A percentile compares a stretch with the other conserved stretches of the same genome.
Conservation (phyloP, 2,113 vertebrate genomes). For the Hyperoodon ampullatus region DNA sequence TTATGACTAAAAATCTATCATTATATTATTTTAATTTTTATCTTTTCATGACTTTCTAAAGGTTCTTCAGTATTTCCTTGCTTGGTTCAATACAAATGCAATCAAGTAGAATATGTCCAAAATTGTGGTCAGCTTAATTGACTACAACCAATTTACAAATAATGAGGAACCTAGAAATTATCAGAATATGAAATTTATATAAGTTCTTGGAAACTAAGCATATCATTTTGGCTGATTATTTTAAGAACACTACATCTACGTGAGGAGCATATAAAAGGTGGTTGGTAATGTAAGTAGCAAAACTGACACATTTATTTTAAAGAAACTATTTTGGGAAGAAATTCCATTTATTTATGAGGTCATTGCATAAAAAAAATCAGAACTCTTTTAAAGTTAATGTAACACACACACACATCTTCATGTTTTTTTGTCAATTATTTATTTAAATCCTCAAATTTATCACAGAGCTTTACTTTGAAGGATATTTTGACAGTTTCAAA, state of each 20-base stretch:
- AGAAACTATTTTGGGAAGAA: neutral
- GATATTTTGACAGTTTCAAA: neutral
- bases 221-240: neutral
- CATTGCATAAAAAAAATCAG: neutral
- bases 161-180: neutral
- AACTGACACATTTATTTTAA: neutral
- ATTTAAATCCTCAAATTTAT: neutral
- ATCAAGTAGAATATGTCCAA: neutral
- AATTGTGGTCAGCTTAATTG: neutral
- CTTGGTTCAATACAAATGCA: conserved; percentile 19
- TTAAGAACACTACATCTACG: neutral
- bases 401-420: neutral
- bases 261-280: neutral
- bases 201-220: neutral
- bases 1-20: neutral
- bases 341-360: neutral
- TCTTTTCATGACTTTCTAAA: neutral
- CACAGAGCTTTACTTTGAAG: neutral
- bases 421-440: neutral
- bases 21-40: neutral
- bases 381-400: neutral
- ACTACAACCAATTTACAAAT: neutral
- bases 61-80: neutral
- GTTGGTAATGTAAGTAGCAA: neutral
- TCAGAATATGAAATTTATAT: neutral